These are phyloP conservation scores for Bellardia pandia DNA, from an alignment of 2,888 invertebrate genomes.

Conservation along the genomic window DNA sequence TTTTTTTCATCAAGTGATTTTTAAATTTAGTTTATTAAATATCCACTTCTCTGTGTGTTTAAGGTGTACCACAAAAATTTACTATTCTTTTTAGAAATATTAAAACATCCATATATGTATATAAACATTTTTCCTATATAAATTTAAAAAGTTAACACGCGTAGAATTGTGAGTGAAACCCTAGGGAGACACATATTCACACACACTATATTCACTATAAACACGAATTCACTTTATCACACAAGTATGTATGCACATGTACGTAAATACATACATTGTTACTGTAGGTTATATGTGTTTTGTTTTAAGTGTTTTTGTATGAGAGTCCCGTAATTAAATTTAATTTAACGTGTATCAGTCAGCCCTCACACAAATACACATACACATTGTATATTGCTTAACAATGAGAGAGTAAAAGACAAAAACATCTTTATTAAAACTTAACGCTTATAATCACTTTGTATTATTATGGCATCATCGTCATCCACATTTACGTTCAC, in stretches of 20 bases:
- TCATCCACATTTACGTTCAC: slow-evolving; percentile 4
- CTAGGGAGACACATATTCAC: not conserved
- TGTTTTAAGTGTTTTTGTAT: slow-evolving; percentile 8
- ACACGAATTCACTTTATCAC: not conserved
- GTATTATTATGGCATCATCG: slow-evolving; percentile 39
- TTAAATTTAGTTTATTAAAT: slow-evolving; percentile 13
- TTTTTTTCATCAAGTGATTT: not conserved
- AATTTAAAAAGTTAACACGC: not conserved
- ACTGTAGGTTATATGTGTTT: not conserved
- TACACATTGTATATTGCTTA: not conserved
- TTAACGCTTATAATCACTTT: slow-evolving; percentile 62
- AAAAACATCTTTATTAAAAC: slow-evolving; percentile 62
- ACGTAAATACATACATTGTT: not conserved
- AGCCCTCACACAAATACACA: not conserved
- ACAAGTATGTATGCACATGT: not conserved
- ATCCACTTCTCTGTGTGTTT: not conserved
- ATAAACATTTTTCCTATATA: not conserved
- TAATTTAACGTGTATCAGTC: slow-evolving; percentile 51
- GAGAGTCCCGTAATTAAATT: slow-evolving; percentile 59
- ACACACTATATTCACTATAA: not conserved
- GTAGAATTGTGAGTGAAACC: not conserved
- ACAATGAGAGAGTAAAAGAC: slow-evolving; percentile 18
- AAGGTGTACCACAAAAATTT: slow-evolving; percentile 6
- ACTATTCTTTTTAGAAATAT: not conserved
- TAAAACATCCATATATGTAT: not conserved